These are phyloP conservation scores for Prostheceraeus crozeri DNA, from an alignment of 2,888 invertebrate species.

Conservation along the genomic window DNA sequence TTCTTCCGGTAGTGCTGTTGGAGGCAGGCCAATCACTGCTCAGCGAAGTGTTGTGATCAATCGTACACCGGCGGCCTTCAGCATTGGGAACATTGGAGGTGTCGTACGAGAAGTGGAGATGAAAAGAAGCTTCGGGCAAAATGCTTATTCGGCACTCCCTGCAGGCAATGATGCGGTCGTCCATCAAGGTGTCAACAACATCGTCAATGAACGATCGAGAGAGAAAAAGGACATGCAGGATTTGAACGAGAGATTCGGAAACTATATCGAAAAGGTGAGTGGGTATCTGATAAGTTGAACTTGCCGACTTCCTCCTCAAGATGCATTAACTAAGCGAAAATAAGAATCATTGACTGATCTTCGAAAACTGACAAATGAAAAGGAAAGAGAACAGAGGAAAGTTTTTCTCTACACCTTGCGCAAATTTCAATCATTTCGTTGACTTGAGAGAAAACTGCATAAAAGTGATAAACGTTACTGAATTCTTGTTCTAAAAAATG, in stretches of 20 bases:
- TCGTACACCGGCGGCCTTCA: background rate
- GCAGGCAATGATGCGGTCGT: background rate
- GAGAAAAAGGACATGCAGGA: slow-evolving; percentile 60
- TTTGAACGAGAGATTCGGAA: slow-evolving; percentile 60
- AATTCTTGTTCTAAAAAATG: no score
- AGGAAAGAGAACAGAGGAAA: no score
- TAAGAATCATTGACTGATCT: no score
- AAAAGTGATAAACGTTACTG: no score
- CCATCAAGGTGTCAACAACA: slow-evolving; percentile 52
- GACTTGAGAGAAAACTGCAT: no score
- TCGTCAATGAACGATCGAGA: slow-evolving; percentile 55
- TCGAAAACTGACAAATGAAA: no score
- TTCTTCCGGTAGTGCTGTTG: no score
- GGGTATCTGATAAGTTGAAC: no score
- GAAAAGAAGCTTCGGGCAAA: background rate
- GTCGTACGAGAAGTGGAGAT: slow-evolving; percentile 28
- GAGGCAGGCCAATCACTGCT: slow-evolving; percentile 29
- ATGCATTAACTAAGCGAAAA: no score
- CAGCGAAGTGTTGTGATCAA: slow-evolving; percentile 25
- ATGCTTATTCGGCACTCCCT: no score
- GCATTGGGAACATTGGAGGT: slow-evolving; percentile 20
- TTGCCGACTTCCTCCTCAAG: background rate
- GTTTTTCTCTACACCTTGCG: no score
- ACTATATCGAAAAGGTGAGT: slow-evolving; percentile 59
- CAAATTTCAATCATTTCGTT: no score